Evolutionary conservation across 2,888 invertebrate genomes (phyloP), one percentile per base, ranked within the genome.

Genomic region (Pantelozetes paolii): DNA sequence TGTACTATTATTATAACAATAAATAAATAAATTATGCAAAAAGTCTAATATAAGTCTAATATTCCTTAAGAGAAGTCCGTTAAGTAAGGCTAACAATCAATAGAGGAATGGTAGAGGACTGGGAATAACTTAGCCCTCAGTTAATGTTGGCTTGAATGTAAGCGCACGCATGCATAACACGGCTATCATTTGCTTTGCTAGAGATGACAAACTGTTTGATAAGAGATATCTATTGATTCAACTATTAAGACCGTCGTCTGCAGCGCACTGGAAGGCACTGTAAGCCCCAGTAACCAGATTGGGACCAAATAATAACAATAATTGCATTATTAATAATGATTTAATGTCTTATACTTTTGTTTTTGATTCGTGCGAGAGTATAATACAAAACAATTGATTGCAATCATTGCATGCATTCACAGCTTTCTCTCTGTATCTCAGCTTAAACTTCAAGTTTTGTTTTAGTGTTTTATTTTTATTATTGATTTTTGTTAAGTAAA

Each of bases 321-420:
- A 69, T 69, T 69, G 69, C 45, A 69, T 69, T 69, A 69, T 69
- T 69, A 69, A 69, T 69, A 69, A 69, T 69, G 69, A 69, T 69
- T 69, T 69, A 69, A 69, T 69, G 45, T 69, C 69, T 69, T 69
- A 69, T 69, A 69, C 18, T 64, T 36, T 64, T 64, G 13, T 69
- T 67, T 67, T 40, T n/a, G n/a, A n/a, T n/a, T 67, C 67, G 67
- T 67, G 40, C 67, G 23, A 23, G 36, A 36, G 40, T 15, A 40
- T 45, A 42, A 32, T 18, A 45, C 23, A 64, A 36, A 64, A 36
- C 36, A 64, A 32, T 36, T 1, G 15, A 64, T 32, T 59, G 8
- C 30, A 57, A 28, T 45, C 11, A 15, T 20, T 54, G 54, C 54
- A 48, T 26, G 20, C 54, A 54, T 54, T 54, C 2, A n/a, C 45